These are phyloP conservation scores for Coenonympha arcania DNA, from an alignment of 2,888 invertebrate genomes.

Conservation along the genomic window DNA sequence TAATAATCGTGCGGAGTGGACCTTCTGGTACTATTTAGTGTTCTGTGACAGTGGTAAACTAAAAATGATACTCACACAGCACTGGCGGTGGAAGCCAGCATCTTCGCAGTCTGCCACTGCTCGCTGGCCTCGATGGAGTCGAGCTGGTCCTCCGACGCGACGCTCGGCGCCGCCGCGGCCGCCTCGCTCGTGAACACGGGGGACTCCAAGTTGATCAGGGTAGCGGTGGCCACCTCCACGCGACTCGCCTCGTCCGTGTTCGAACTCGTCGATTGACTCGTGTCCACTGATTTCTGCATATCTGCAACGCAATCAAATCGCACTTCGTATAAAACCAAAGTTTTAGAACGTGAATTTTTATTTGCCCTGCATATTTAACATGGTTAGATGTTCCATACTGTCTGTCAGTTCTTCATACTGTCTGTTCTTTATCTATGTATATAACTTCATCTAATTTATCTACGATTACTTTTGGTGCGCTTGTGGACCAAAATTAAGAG, in stretches of 20 bases:
- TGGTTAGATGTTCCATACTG: too few relatives aligned
- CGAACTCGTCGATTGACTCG: constrained; percentile 62
- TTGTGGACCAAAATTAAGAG: too few relatives aligned
- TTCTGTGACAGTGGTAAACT: too few relatives aligned
- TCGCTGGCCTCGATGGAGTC: constrained; percentile 67
- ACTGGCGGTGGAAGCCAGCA: constrained; percentile 56
- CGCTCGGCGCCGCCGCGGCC: constrained; percentile 27
- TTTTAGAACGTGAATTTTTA: too few relatives aligned
- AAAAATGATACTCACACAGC: constrained; percentile 59
- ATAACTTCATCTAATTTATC: too few relatives aligned
- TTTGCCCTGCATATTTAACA: too few relatives aligned
- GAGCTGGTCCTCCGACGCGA: constrained; percentile 51
- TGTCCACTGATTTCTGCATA: constrained; percentile 53
- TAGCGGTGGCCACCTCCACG: constrained; percentile 60
- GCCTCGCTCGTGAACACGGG: constrained; percentile 41
- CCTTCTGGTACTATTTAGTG: too few relatives aligned
- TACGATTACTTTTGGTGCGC: too few relatives aligned
- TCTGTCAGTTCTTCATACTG: too few relatives aligned
- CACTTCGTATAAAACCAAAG: too few relatives aligned
- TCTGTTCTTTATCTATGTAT: too few relatives aligned
- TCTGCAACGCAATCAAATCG: constrained; percentile 13
- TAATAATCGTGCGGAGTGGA: too few relatives aligned
- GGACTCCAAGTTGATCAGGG: constrained; percentile 63
- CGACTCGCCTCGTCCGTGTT: constrained; percentile 52
- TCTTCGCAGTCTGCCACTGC: constrained; percentile 55